These are phyloP conservation scores for Xenotilapia longispinis DNA, from an alignment of 2,113 vertebrate genomes.

Conservation along the genomic window DNA sequence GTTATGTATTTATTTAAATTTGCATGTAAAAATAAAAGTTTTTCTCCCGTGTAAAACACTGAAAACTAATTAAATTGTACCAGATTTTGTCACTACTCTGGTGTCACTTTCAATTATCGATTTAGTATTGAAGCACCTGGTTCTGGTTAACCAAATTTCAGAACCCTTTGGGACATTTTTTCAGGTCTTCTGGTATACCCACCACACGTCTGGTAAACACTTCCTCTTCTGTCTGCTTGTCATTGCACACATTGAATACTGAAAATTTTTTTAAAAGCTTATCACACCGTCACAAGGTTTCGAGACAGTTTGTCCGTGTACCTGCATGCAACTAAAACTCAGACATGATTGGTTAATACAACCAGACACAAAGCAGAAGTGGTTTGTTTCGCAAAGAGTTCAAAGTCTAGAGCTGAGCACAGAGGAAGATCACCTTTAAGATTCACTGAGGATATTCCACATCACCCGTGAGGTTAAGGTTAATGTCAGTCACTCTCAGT, in stretches of 20 bases:
- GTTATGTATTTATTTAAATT: not conserved
- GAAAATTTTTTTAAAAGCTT: not conserved
- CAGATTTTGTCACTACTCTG: not conserved
- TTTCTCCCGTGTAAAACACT: not conserved
- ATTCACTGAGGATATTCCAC: not conserved
- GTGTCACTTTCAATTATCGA: not conserved
- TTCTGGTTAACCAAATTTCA: not conserved
- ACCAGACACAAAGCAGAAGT: not conserved
- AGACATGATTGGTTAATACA: not conserved
- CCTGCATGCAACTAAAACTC: not conserved
- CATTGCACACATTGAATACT: not conserved
- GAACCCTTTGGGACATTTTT: not conserved
- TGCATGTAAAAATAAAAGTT: not conserved
- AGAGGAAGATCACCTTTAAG: not conserved
- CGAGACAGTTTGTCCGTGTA: not conserved
- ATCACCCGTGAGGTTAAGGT: not conserved
- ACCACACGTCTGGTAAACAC: not conserved
- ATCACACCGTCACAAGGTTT: not conserved
- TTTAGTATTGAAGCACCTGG: not conserved
- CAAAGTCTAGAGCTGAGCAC: not conserved
- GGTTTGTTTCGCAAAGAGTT: not conserved
- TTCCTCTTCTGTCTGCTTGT: not conserved
- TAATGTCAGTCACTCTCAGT: constrained; percentile 11
- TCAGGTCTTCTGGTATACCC: not conserved
- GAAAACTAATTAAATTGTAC: not conserved